Percentiles rank a stretch among this genome's conserved stretches.
Conservation (phyloP, 2,888 invertebrate species). For the Drosophila macrothrix region DNA sequence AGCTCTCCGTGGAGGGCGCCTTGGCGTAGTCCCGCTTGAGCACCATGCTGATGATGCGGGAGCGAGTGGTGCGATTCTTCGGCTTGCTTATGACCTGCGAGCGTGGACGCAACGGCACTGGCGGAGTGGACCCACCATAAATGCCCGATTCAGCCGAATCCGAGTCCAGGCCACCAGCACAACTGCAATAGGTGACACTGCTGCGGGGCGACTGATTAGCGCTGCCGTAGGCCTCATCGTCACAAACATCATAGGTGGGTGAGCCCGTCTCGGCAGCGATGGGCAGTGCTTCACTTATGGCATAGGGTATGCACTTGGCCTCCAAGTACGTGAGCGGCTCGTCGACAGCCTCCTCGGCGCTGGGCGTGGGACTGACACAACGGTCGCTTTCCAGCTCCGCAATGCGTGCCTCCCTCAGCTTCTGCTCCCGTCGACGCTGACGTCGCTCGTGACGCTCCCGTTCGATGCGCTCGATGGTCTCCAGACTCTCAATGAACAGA, state of each 20-base stretch:
- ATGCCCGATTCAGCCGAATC: constrained; percentile 54
- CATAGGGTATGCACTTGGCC: constrained; percentile 65
- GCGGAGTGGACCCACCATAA: constrained; percentile 22
- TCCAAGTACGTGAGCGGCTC: constrained; percentile 63
- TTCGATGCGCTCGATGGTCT: constrained; percentile 71
- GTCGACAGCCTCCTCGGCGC: constrained; percentile 64
- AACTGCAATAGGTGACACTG: constrained; percentile 67
- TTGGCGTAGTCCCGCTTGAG: constrained; percentile 69
- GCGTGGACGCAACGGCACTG: constrained; percentile 51
- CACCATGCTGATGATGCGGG: constrained; percentile 75
- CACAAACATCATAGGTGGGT: constrained; percentile 56
- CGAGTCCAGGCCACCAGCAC: constrained; percentile 45
- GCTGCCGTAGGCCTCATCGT: constrained; percentile 69
- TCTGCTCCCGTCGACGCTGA: constrained; percentile 37
- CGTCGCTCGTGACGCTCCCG: constrained; percentile 60
- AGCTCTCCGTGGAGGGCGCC: constrained; percentile 17
- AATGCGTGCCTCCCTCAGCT: constrained; percentile 42
- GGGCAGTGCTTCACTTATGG: constrained; percentile 37
- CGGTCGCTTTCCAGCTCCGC: constrained; percentile 39
- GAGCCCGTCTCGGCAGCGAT: not conserved
- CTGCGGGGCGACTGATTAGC: constrained; percentile 49
- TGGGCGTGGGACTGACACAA: constrained; percentile 61
- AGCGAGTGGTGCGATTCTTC: constrained; percentile 60
- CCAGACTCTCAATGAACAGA: constrained; percentile 76
- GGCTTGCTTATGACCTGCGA: constrained; percentile 54